A percentile compares a stretch with the other conserved stretches of the same genome.
Conservation (phyloP, 37 sponge, comb jelly and placozoan species). For the Beroe ovata region DNA sequence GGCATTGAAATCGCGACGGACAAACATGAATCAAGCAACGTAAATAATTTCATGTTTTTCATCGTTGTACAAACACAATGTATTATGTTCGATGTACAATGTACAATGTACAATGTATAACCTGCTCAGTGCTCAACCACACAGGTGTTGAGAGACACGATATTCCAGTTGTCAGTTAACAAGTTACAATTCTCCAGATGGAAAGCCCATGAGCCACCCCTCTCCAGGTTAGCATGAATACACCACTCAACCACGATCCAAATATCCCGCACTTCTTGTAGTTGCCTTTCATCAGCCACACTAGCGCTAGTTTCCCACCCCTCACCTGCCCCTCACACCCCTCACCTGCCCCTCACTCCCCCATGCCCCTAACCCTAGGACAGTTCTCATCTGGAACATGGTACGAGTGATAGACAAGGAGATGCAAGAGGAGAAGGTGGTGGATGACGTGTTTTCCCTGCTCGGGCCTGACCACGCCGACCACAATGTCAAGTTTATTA, state of each 20-base stretch:
- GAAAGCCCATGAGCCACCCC: constrained; percentile 53
- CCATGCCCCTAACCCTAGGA: background rate
- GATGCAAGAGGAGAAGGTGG: constrained; percentile 62
- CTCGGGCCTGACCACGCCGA: constrained; percentile 38
- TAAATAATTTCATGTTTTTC: too few species aligned
- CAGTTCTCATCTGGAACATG: constrained; percentile 68
- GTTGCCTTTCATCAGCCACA: too few species aligned
- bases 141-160: constrained; percentile 60
- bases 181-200: constrained; percentile 62
- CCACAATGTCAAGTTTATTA: constrained; percentile 51
- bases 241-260: background rate
- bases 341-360: background rate
- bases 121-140: too few species aligned
- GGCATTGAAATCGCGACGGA: too few species aligned
- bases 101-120: too few species aligned
- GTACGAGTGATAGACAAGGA: constrained; percentile 65
- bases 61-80: too few species aligned
- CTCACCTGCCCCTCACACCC: background rate
- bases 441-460: constrained; percentile 35
- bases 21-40: too few species aligned
- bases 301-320: background rate
- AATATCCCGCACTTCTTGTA: too few species aligned
- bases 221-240: constrained; percentile 19
- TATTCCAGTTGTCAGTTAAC: constrained; percentile 58
- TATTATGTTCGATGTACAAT: too few species aligned